Evolutionary conservation across 1,140 invertebrate genomes (phyloP), one percentile per base, ranked within the genome.

Genomic region (Heliconius eleuchia): DNA sequence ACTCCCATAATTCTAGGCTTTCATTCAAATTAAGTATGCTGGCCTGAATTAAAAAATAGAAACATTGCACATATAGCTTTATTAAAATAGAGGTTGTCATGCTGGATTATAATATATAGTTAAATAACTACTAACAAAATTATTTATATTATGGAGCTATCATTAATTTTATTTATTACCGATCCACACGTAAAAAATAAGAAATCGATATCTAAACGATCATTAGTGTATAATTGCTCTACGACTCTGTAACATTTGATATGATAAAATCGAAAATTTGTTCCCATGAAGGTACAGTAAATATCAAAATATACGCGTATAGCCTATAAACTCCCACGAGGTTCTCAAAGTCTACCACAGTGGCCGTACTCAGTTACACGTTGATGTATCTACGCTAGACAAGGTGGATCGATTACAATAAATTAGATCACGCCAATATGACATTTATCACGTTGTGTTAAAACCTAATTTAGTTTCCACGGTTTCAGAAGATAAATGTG

Each of bases 311-410:
- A 85, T 84, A 86, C 83, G 83, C 82, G 83, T 84, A 66, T 30
- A 66, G n/a, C 55, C 82, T 86, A 81, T 84, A 84, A 87, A 88
- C 83, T 88, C 88, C 88, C 90, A 92, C 89, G 87, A 87, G 86
- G 81, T 85, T 82, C 80, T 81, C 81, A 78, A 80, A 80, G 84
- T 85, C 88, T 88, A 90, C 91, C 88, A 88, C 88, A 90, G 88
- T 89, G 88, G 90, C 89, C 82, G 76, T 74, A 78, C 76, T 83
- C 84, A 80, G 86, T 89, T 90, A 94, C 88, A 84, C 85, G 85
- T 85, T 85, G 84, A 92, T 89, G 89, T 86, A 85, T 84, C 76
- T 88, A 84, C 79, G 73, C 60, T 79, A 82, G 80, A 80, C 78
- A 73, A 75, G 46, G 72, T 55, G 76, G 60, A 78, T 82, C 78